A percentile compares a stretch with the other conserved stretches of the same genome.
These are phyloP conservation scores for Axinella damicornis DNA, from an alignment of 37 sponge, comb jelly and placozoan genomes.

Conservation along the genomic window DNA sequence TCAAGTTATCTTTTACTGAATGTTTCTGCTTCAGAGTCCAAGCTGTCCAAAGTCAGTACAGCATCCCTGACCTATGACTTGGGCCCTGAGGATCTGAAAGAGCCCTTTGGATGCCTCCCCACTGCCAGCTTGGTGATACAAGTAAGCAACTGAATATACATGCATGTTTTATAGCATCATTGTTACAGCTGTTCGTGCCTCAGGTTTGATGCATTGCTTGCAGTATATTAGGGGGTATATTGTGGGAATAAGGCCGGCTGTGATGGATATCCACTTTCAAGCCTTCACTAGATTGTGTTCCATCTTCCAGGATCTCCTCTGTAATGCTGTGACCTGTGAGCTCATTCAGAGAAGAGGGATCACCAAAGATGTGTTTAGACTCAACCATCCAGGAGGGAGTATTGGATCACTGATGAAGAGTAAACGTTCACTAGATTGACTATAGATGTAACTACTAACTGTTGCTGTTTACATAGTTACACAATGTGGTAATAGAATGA, in stretches of 20 bases:
- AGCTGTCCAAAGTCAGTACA: conserved; percentile 35
- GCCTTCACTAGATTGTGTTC: no score
- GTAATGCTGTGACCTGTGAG: conserved; percentile 76
- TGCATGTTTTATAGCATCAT: no score
- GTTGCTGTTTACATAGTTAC: no score
- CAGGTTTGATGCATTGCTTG: no score
- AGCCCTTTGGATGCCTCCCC: conserved; percentile 78
- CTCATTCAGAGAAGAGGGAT: conserved; percentile 49
- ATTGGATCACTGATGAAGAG: conserved; percentile 51
- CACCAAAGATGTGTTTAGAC: conserved; percentile 37
- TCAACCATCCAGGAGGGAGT: conserved; percentile 81
- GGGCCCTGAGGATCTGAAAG: conserved; percentile 11
- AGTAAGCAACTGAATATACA: conserved; percentile 23
- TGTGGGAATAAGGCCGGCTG: no score
- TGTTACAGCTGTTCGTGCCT: no score
- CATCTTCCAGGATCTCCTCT: conserved; percentile 57
- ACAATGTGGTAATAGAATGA: no score
- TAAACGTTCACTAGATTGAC: no score
- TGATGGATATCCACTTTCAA: no score
- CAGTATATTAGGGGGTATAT: no score
- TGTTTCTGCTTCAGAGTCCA: conserved; percentile 42
- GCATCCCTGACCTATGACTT: conserved; percentile 48
- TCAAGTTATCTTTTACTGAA: no score
- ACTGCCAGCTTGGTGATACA: conserved; percentile 74
- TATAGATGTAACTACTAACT: no score